A percentile compares a stretch with the other conserved stretches of the same genome.
Conservation (phyloP, 2,113 vertebrate species). For the Ammodytes dubius region DNA sequence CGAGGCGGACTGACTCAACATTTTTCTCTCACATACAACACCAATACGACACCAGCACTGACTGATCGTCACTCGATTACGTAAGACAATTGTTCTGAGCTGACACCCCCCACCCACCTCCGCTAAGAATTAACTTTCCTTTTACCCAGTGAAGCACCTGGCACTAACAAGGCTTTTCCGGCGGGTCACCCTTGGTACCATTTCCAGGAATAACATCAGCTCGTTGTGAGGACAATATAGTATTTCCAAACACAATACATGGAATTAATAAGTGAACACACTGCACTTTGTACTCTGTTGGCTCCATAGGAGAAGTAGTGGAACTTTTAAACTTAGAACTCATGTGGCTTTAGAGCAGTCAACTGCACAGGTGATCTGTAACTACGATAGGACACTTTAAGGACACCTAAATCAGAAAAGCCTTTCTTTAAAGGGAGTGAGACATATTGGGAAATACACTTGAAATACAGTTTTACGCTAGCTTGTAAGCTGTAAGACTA, state of each 20-base stretch:
- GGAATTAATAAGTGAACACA: too few species aligned
- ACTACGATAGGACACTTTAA: not conserved
- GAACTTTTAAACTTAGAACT: not conserved
- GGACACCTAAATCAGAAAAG: not conserved
- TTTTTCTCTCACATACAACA: constrained; percentile 6
- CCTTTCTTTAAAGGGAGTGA: too few species aligned
- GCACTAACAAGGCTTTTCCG: not conserved
- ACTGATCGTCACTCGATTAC: constrained; percentile 24
- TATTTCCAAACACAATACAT: too few species aligned
- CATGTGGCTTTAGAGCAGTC: not conserved
- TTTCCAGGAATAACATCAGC: too few species aligned
- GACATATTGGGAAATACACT: too few species aligned
- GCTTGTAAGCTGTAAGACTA: too few species aligned
- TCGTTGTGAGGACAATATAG: too few species aligned
- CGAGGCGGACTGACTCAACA: constrained; percentile 21
- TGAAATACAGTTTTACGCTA: too few species aligned
- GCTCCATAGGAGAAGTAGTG: too few species aligned
- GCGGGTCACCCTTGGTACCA: too few species aligned
- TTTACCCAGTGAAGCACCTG: not conserved
- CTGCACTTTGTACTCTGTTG: too few species aligned
- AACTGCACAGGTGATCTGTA: not conserved
- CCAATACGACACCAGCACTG: not conserved
- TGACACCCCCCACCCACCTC: constrained; percentile 2
- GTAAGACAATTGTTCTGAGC: constrained; percentile 14
- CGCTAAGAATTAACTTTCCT: not conserved